A percentile compares a stretch with the other conserved stretches of the same genome.
These are phyloP conservation scores for Geotrypetes seraphini DNA, from an alignment of 2,797 vertebrate genomes.

Conservation along the genomic window DNA sequence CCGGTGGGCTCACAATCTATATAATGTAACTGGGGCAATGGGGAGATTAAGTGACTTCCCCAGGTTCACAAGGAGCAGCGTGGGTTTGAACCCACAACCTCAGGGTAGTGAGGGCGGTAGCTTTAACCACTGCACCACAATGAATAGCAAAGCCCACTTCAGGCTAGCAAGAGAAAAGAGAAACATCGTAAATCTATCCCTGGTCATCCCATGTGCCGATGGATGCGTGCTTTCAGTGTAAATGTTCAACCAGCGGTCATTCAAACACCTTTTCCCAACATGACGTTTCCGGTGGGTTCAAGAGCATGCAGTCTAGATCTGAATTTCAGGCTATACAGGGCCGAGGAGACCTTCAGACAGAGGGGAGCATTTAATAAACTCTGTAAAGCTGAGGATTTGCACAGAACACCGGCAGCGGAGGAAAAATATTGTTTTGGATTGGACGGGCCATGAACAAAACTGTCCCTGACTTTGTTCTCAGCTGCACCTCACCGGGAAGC, in stretches of 20 bases:
- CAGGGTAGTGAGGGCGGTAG: too few species aligned
- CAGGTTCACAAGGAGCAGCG: too few species aligned
- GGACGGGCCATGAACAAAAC: slow-evolving; percentile 7
- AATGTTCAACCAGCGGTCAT: slow-evolving; percentile 66
- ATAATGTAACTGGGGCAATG: too few species aligned
- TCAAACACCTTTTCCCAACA: slow-evolving; percentile 55
- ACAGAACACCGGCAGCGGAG: too few species aligned
- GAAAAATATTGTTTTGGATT: neutral
- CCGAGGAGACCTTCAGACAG: too few species aligned
- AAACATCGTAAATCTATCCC: slow-evolving; percentile 55
- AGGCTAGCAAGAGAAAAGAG: slow-evolving; percentile 57
- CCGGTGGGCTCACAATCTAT: too few species aligned
- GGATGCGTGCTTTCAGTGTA: slow-evolving; percentile 53
- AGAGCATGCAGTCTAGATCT: slow-evolving; percentile 22
- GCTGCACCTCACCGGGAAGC: neutral
- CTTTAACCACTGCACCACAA: too few species aligned
- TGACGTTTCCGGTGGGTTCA: slow-evolving; percentile 56
- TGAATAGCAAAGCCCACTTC: slow-evolving; percentile 59
- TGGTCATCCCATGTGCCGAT: slow-evolving; percentile 42
- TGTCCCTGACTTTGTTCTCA: slow-evolving; percentile 2
- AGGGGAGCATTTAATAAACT: too few species aligned
- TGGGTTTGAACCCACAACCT: too few species aligned
- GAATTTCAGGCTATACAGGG: slow-evolving; percentile 26
- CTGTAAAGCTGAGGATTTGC: too few species aligned
- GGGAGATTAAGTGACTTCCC: too few species aligned